These are phyloP conservation scores for Cyrtonyx montezumae DNA, from an alignment of 2,113 vertebrate species.

Conservation along the genomic window DNA sequence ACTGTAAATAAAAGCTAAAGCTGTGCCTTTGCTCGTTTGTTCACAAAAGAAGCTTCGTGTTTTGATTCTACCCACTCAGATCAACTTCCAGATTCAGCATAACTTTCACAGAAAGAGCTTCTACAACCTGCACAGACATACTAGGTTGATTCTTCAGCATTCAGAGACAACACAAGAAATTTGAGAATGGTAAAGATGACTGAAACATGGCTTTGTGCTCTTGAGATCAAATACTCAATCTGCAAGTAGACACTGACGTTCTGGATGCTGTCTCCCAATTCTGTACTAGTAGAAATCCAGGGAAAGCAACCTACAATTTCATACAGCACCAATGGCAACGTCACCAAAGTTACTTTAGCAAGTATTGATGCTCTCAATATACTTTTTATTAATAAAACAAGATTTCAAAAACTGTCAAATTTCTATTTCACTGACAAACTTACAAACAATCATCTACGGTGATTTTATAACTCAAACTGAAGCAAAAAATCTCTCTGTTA, in stretches of 20 bases:
- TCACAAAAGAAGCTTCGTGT: constrained; percentile 4
- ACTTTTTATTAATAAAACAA: not conserved
- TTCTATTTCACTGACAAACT: not conserved
- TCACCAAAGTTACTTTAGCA: not conserved
- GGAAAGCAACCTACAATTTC: not conserved
- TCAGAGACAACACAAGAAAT: not conserved
- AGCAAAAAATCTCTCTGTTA: constrained; percentile 20
- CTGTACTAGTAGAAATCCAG: not conserved
- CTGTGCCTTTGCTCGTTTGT: constrained; percentile 16
- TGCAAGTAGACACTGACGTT: not conserved
- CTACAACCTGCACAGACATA: not conserved
- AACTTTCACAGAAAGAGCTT: not conserved
- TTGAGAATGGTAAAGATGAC: not conserved
- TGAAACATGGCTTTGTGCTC: not conserved
- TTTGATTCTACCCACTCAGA: not conserved
- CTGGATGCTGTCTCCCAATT: not conserved
- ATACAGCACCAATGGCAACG: not conserved
- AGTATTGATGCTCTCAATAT: not conserved
- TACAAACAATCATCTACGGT: not conserved
- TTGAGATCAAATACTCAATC: fast-evolving
- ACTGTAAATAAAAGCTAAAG: constrained; percentile 26
- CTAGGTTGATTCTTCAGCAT: fast-evolving
- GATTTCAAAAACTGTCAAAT: not conserved
- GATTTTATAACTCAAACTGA: not conserved
- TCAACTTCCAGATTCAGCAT: not conserved